Base-by-base conservation (phyloP, 2,113 vertebrate genomes). In the Myotis yumanensis region DNA sequence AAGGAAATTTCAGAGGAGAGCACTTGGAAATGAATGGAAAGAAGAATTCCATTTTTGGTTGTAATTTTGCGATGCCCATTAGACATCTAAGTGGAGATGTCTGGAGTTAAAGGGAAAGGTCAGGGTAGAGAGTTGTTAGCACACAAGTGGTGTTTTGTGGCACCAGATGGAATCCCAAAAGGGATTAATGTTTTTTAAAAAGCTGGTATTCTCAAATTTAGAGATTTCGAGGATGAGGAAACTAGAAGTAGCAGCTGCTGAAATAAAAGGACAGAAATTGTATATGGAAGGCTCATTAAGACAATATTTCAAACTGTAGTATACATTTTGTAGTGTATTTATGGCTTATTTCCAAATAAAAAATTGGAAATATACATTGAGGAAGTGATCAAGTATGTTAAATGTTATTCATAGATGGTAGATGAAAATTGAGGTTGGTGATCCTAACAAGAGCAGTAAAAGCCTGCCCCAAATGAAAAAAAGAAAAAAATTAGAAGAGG, bases 31-130 rank as follows among this genome's bases (percentile, higher is more conserved):
- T 72, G 64, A 68, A 2, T 93, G 37, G 57, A 66, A 81, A 93
- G 75, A 87, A 92, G 75, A 87, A 92, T 89, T 91, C 76, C 71
- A 16, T 90, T 95, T 95, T 77, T 82, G n/a, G 57, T 46, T 5
- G 4, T 76, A 90, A 79, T 54, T 86, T 83, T 90, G 77, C 76
- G 25, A 52, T 77, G 52, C 25, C 18, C 4, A 15, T 73, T 82
- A 52, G 73, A 72, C 28, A 72, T 48, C 16, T 91, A 75, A 81
- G 40, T 94, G 32, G 37, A 37, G 23, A 59, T 43, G 28, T 81
- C 32, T 83, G 46, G 23, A 89, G 35, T 52, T 83, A 54, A 94
- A 94, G 43, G 86, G 46, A 32, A 75, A 92, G 73, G 57, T 62
- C 35, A 72, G 14, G 2, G 28, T 71, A 43, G 59, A 77, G 90